phyloP scores from a whole-genome alignment of 2,113 vertebrate species.

The Willisornis vidua region DNA sequence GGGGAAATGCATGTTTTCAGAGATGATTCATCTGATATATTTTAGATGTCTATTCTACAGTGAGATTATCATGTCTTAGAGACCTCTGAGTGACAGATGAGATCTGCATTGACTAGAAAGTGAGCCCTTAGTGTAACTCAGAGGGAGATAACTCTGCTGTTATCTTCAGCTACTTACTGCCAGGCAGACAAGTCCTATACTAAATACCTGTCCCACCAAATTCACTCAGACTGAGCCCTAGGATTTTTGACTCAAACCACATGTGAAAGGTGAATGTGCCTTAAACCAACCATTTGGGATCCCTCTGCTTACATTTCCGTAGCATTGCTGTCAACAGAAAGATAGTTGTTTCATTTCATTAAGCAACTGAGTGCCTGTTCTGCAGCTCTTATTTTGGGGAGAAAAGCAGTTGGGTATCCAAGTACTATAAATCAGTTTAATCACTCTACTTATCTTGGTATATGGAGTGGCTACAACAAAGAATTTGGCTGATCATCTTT shows the following conservation, averaged over 20 bases:
- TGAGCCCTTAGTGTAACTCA: neutral
- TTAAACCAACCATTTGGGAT: neutral
- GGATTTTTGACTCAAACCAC: neutral
- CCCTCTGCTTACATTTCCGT: neutral
- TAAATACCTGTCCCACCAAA: neutral
- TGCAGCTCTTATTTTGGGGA: neutral
- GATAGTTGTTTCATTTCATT: neutral
- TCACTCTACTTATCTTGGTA: neutral
- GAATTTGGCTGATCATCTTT: slow-evolving; percentile 37
- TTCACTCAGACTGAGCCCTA: neutral
- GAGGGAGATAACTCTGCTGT: neutral
- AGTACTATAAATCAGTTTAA: slow-evolving; percentile 26
- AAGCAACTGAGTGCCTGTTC: neutral
- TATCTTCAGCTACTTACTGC: neutral
- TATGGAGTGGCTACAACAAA: neutral
- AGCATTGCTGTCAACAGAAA: neutral
- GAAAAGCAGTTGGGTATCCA: neutral
- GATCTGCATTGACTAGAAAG: neutral
- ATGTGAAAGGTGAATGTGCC: neutral
- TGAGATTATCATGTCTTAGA: neutral
- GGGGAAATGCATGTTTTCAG: neutral
- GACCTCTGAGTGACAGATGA: neutral
- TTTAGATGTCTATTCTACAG: neutral
- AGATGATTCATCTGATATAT: neutral
- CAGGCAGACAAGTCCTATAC: neutral